Percentiles rank a stretch among this genome's conserved stretches.
These are phyloP conservation scores for Tamias sibiricus DNA, from an alignment of 2,113 vertebrate species.

Conservation along the genomic window DNA sequence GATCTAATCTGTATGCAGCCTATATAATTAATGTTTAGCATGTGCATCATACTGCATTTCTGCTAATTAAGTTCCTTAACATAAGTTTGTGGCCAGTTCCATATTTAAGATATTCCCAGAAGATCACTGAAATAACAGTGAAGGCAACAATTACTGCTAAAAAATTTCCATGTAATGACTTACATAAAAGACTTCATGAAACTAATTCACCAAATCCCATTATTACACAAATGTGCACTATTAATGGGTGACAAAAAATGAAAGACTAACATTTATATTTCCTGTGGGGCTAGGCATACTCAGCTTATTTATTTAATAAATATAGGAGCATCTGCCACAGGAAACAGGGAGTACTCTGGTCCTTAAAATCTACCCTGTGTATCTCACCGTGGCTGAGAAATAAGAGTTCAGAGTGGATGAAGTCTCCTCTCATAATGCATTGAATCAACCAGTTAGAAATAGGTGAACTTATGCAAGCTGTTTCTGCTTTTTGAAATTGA, in stretches of 20 bases:
- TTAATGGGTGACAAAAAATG: constrained; percentile 5
- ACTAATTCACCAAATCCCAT: not conserved
- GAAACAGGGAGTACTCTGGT: not conserved
- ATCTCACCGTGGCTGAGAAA: not conserved
- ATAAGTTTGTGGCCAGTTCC: constrained; percentile 14
- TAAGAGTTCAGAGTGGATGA: not conserved
- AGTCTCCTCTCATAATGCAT: not conserved
- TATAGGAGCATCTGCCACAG: not conserved
- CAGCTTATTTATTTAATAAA: constrained; percentile 21
- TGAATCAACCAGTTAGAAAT: not conserved
- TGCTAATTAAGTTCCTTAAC: constrained; percentile 70
- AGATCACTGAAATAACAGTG: constrained; percentile 29
- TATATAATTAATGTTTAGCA: constrained; percentile 51
- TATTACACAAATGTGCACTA: constrained; percentile 46
- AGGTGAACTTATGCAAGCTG: not conserved
- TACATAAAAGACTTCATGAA: constrained; percentile 6
- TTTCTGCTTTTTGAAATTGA: not conserved
- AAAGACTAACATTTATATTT: constrained; percentile 45
- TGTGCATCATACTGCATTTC: constrained; percentile 24
- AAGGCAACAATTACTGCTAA: constrained; percentile 2
- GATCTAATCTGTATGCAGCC: constrained; percentile 2
- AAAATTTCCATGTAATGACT: constrained; percentile 42
- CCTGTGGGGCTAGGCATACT: not conserved
- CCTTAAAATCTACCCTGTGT: not conserved
- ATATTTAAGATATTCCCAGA: constrained; percentile 43